phyloP scores from a whole-genome alignment of 2,888 invertebrate species.

The Tipula helvola region DNA sequence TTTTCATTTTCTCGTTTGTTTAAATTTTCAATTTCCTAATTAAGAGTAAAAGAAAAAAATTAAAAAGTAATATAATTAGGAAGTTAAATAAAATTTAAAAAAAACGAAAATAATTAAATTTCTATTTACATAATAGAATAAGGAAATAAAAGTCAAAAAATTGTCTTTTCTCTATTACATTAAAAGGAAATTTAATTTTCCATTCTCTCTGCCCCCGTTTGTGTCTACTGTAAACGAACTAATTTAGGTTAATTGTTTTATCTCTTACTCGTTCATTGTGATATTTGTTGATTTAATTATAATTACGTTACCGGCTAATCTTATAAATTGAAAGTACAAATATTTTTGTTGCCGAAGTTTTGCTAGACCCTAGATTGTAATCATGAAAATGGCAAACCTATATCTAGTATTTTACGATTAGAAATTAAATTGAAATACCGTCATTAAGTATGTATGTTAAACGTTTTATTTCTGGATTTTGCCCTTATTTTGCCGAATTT shows the following conservation, averaged over 20 bases:
- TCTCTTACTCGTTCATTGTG: neutral
- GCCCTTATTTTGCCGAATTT: neutral
- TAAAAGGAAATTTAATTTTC: neutral
- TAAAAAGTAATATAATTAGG: neutral
- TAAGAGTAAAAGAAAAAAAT: neutral
- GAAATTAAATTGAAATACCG: neutral
- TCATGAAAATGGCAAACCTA: neutral
- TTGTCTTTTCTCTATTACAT: neutral
- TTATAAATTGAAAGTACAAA: neutral
- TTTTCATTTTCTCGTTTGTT: neutral
- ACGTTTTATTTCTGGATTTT: neutral
- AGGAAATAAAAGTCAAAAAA: neutral
- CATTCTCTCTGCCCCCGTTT: neutral
- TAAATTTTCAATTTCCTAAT: neutral
- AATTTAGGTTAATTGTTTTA: neutral
- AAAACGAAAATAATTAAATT: neutral
- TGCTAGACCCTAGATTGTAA: neutral
- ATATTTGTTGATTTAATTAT: neutral
- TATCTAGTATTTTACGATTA: neutral
- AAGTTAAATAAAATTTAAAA: neutral
- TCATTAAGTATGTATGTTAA: neutral
- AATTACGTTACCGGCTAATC: neutral
- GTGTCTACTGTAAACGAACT: neutral
- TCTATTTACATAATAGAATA: neutral
- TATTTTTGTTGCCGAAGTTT: neutral